A percentile compares a stretch with the other conserved stretches of the same genome.
Evolutionary conservation across 2,797 vertebrate genomes (phyloP).

Genomic region (Arrhamphus sclerolepis): DNA sequence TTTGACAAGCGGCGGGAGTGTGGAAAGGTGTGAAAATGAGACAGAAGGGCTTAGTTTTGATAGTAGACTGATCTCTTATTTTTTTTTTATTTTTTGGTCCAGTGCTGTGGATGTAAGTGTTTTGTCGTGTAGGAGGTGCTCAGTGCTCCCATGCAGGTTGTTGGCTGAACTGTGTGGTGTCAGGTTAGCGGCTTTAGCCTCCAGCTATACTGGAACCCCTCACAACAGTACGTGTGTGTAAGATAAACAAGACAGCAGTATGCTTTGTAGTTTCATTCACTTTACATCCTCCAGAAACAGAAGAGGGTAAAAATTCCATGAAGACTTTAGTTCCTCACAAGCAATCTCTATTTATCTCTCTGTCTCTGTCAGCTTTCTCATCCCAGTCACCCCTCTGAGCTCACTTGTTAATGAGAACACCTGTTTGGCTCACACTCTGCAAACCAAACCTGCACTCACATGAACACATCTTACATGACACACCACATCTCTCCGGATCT

Average conservation of each 20-base stretch:
- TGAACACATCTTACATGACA: slow-evolving; percentile 46
- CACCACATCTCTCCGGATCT: slow-evolving; percentile 45
- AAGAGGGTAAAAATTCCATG: slow-evolving; percentile 28
- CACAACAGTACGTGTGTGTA: slow-evolving; percentile 26
- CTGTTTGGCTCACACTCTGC: slow-evolving; percentile 69
- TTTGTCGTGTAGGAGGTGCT: slow-evolving; percentile 69
- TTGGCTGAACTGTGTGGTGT: slow-evolving; percentile 77
- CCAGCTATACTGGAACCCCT: slow-evolving; percentile 56
- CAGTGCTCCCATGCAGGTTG: slow-evolving; percentile 66
- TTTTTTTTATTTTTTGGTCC: slow-evolving; percentile 34
- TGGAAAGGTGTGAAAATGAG: slow-evolving; percentile 28
- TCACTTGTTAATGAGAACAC: slow-evolving; percentile 76
- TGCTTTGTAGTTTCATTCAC: slow-evolving; percentile 8
- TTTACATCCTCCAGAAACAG: slow-evolving; percentile 16
- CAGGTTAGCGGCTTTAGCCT: slow-evolving; percentile 65
- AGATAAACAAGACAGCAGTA: slow-evolving; percentile 13
- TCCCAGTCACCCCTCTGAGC: slow-evolving; percentile 53
- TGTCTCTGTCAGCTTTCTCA: slow-evolving; percentile 42
- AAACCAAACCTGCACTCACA: slow-evolving; percentile 63
- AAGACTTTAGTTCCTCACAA: slow-evolving; percentile 43
- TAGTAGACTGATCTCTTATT: slow-evolving; percentile 31
- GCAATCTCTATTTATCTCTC: slow-evolving; percentile 50
- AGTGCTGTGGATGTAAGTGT: slow-evolving; percentile 41
- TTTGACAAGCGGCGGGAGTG: slow-evolving; percentile 28
- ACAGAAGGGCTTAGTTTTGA: slow-evolving; percentile 29